phyloP scores from a whole-genome alignment of 2,113 vertebrate species.

The Cichladusa arquata region DNA sequence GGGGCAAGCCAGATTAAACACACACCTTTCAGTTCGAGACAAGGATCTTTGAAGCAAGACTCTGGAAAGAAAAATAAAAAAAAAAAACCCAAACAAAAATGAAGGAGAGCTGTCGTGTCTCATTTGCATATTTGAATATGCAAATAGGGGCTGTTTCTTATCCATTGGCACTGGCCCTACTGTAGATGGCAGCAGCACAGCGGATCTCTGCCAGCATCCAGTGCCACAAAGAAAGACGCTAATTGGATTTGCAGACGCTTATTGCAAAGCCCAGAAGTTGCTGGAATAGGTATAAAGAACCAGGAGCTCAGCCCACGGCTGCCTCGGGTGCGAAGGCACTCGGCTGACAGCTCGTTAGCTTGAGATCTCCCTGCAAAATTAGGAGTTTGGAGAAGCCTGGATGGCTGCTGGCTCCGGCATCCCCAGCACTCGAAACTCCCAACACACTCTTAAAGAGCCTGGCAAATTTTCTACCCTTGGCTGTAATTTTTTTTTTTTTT shows the following conservation, averaged over 20 bases:
- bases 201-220: conserved; percentile 51
- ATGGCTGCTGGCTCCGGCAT: not conserved
- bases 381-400: conserved; percentile 7
- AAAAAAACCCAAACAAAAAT: not conserved
- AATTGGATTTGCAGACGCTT: conserved; percentile 65
- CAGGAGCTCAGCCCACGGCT: conserved; percentile 50
- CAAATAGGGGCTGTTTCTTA: conserved; percentile 37
- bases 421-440: not conserved
- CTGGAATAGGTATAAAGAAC: conserved; percentile 54
- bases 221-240: conserved; percentile 55
- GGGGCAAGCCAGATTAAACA: not conserved
- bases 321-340: conserved; percentile 51
- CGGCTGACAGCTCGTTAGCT: conserved; percentile 54
- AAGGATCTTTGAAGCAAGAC: conserved; percentile 2
- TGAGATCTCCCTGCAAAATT: conserved; percentile 6
- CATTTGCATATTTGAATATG: conserved; percentile 60
- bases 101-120: not conserved
- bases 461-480: not conserved
- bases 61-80: not conserved
- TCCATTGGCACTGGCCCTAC: conserved; percentile 63
- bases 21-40: conserved; percentile 14
- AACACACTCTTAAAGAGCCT: not conserved
- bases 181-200: conserved; percentile 68
- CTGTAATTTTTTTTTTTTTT: not conserved
- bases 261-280: conserved; percentile 61